Conservation (phyloP, 2,888 invertebrate genomes). For the Nemurella pictetii region DNA sequence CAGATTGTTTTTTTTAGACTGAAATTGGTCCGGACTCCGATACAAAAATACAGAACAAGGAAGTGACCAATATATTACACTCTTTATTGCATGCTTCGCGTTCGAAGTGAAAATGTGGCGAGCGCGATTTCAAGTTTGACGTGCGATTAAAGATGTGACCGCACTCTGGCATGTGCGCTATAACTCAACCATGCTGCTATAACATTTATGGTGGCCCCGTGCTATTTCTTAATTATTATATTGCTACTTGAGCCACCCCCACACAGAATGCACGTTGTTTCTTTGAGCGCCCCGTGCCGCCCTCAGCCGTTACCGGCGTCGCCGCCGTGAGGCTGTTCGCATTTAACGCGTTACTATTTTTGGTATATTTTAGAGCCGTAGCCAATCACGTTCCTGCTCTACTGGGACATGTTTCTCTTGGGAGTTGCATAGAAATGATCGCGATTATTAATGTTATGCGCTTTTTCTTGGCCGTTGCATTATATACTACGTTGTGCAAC, state of each 20-base stretch:
- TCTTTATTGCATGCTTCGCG: slow-evolving; percentile 10
- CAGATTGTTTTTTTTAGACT: background rate
- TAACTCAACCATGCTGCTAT: slow-evolving; percentile 8
- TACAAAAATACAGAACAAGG: slow-evolving; percentile 14
- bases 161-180: background rate
- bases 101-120: background rate
- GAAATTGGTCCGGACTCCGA: background rate
- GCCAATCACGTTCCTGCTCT: background rate
- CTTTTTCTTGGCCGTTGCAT: background rate
- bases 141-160: slow-evolving; percentile 24
- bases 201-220: background rate
- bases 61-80: slow-evolving; percentile 30
- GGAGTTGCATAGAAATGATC: background rate
- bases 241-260: background rate
- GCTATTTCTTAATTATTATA: slow-evolving; percentile 21
- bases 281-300: background rate
- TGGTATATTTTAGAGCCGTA: background rate
- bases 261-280: background rate
- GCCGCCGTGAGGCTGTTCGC: background rate
- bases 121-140: background rate
- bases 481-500: background rate
- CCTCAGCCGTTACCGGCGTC: background rate
- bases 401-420: background rate
- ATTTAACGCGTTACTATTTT: background rate
- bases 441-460: background rate